Conservation (phyloP, 2,888 invertebrate species). For the Drosophila pegasa region DNA sequence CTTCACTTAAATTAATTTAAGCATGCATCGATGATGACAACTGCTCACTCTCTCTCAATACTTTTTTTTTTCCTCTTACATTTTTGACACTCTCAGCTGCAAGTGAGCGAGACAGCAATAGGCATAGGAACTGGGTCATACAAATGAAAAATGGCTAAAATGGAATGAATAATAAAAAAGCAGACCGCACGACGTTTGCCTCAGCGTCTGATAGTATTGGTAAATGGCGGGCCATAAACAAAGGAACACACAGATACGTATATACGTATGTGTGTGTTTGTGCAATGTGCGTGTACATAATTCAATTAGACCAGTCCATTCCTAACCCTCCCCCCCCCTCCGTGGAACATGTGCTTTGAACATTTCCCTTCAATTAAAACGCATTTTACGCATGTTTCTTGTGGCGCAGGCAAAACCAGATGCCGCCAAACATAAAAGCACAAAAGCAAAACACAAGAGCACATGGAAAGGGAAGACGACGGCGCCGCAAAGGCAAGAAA, state of each 20-base stretch:
- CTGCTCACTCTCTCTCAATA: slow-evolving; percentile 29
- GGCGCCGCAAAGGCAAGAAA: slow-evolving; percentile 6
- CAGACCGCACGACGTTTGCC: slow-evolving; percentile 43
- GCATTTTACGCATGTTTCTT: slow-evolving; percentile 65
- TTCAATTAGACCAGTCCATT: slow-evolving; percentile 63
- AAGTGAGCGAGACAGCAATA: slow-evolving; percentile 27
- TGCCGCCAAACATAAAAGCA: slow-evolving; percentile 50
- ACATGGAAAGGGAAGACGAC: neutral
- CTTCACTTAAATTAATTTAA: slow-evolving; percentile 43
- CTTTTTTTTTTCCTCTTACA: slow-evolving; percentile 1
- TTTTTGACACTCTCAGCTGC: slow-evolving; percentile 50
- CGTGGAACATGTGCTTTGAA: slow-evolving; percentile 61
- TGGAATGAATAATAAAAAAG: slow-evolving; percentile 38
- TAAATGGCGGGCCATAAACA: slow-evolving; percentile 42
- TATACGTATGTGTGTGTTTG: neutral
- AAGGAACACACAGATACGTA: neutral
- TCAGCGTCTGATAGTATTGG: slow-evolving; percentile 53
- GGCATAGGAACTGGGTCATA: slow-evolving; percentile 61
- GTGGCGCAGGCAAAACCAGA: slow-evolving; percentile 55
- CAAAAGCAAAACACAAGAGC: slow-evolving; percentile 26
- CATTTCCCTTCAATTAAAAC: slow-evolving; percentile 77
- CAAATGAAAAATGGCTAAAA: slow-evolving; percentile 54
- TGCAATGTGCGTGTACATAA: slow-evolving; percentile 43
- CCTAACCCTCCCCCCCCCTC: slow-evolving; percentile 12
- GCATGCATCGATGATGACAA: slow-evolving; percentile 55